These are phyloP conservation scores for Novumbra hubbsi DNA, from an alignment of 2,797 vertebrate species.

Conservation along the genomic window DNA sequence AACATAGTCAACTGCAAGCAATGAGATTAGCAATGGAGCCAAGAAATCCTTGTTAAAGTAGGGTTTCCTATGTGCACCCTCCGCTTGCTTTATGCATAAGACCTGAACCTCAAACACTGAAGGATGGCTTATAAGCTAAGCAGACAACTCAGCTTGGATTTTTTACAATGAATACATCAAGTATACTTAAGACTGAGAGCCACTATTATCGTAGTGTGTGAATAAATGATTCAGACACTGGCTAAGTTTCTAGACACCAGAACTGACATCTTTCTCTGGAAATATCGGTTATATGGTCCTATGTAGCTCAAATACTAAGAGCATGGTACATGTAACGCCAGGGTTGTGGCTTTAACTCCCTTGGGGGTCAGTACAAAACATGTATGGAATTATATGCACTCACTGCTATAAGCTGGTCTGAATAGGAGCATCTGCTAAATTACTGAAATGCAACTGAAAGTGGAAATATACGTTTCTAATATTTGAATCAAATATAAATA, in stretches of 20 bases:
- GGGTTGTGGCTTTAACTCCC: background rate
- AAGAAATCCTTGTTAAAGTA: slow-evolving; percentile 23
- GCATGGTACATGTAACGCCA: background rate
- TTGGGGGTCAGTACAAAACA: no score
- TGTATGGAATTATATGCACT: no score
- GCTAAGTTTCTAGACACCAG: slow-evolving; percentile 9
- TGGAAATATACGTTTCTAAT: no score
- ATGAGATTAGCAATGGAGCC: slow-evolving; percentile 25
- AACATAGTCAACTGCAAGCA: slow-evolving; percentile 22
- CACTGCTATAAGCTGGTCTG: no score
- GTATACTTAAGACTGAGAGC: slow-evolving; percentile 2
- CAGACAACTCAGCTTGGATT: slow-evolving; percentile 3
- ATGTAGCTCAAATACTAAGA: no score
- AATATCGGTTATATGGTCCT: no score
- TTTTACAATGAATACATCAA: slow-evolving; percentile 15
- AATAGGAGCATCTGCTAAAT: no score
- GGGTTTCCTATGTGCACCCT: slow-evolving; percentile 18
- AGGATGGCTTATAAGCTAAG: slow-evolving; percentile 4
- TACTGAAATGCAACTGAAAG: no score
- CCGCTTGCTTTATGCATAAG: slow-evolving; percentile 10
- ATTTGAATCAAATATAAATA: no score
- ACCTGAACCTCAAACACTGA: slow-evolving; percentile 9
- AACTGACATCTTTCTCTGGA: background rate
- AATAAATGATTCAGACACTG: slow-evolving; percentile 3
- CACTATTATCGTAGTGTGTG: background rate